Percentiles rank a stretch among this genome's conserved stretches.
These are phyloP conservation scores for Hofmannophila pseudospretella DNA, from an alignment of 2,888 invertebrate genomes.

Conservation along the genomic window DNA sequence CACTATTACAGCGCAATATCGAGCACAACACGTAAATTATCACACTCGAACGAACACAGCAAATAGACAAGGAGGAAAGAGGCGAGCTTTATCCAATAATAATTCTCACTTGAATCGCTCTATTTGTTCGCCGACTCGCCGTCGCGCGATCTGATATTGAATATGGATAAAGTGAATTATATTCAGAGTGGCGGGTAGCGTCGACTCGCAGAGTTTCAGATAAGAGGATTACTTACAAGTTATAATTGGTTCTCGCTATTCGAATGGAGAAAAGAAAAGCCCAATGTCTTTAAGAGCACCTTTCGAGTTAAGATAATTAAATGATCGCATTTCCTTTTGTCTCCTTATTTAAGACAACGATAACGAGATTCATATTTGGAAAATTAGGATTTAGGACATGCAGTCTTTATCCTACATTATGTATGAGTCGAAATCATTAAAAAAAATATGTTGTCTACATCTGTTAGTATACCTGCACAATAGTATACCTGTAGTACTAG, in stretches of 20 bases:
- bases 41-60: constrained; percentile 54
- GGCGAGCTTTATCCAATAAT: constrained; percentile 71
- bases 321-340: constrained; percentile 38
- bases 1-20: constrained; percentile 43
- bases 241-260: constrained; percentile 73
- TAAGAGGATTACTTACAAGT: constrained; percentile 74
- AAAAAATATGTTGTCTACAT: too few relatives aligned
- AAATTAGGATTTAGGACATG: too few relatives aligned
- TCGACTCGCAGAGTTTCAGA: constrained; percentile 58
- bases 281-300: constrained; percentile 45
- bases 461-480: too few relatives aligned
- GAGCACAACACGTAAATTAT: constrained; percentile 64
- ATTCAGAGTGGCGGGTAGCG: constrained; percentile 62
- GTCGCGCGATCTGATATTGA: constrained; percentile 74
- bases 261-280: constrained; percentile 59
- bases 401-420: too few relatives aligned
- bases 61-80: constrained; percentile 65
- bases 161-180: constrained; percentile 76
- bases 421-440: too few relatives aligned
- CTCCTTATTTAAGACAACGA: neutral
- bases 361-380: neutral
- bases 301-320: constrained; percentile 45
- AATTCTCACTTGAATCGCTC: constrained; percentile 73
- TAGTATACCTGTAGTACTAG: too few relatives aligned
- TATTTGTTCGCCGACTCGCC: constrained; percentile 69